Evolutionary conservation across 2,797 vertebrate species (phyloP), one percentile per base, ranked within the genome.

Genomic region (Sebastes nivosus): DNA sequence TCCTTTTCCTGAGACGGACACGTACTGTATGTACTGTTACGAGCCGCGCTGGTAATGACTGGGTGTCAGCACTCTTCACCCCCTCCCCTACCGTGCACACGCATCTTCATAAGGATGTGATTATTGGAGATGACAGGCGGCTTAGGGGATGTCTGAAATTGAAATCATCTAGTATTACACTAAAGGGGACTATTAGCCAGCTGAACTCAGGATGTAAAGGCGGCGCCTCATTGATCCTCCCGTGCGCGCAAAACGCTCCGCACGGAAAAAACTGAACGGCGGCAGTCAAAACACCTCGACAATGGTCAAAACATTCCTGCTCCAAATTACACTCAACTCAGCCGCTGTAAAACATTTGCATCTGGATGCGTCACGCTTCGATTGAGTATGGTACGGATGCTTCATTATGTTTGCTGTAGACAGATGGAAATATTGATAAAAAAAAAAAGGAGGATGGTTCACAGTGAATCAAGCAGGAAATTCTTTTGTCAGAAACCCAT

Each of bases 101-200:
- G 61, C 69, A 27, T 87, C 81, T 77, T 79, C 81, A 79, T 59
- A 38, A 78, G 68, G 74, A 63, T 52, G 75, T 67, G 80, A 85
- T 87, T 76, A 90, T 81, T 72, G 64, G 22, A 74, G 66, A 73
- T 64, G 86, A 75, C 87, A 74, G 80, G 79, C 76, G 25, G 82
- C 82, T 87, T 73, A 63, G 77, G 55, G 70, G 67, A 71, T 79
- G 72, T 90, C 83, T 90, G 77, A 90, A 92, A 89, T 61, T 80
- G 84, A 90, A 89, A 93, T 88, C 65, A 84, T 89, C 75, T 73
- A 60, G 38, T 50, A 78, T 88, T 77, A 67, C 67, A 82, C 87
- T 67, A 24, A 79, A 72, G 85, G 81, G 78, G 85, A 80, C 79
- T 57, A 84, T 92, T 90, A 89, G 46, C 76, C 70, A 80, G 64